These are phyloP conservation scores for Gibbula magus DNA, from an alignment of 2,888 invertebrate species.

Conservation along the genomic window DNA sequence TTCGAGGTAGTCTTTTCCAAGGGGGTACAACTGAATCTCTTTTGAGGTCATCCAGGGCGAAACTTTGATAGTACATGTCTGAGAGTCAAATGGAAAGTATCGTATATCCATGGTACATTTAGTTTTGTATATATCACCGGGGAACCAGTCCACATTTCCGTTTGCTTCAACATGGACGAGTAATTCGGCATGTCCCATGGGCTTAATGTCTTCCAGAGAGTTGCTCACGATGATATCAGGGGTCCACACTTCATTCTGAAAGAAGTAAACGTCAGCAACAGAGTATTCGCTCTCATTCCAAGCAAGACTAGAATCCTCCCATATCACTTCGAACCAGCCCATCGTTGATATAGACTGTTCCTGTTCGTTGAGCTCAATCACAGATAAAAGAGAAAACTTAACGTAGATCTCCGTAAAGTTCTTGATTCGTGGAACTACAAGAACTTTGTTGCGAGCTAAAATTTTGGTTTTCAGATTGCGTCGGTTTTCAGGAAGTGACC, in stretches of 20 bases:
- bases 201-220: neutral
- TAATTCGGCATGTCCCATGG: neutral
- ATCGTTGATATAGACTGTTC: neutral
- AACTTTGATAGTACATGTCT: neutral
- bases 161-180: neutral
- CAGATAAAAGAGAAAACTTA: neutral
- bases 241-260: neutral
- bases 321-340: neutral
- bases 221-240: neutral
- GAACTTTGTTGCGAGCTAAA: no score
- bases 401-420: neutral
- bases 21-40: neutral
- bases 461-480: no score
- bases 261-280: neutral
- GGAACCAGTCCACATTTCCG: neutral
- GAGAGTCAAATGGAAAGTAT: neutral
- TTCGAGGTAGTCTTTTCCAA: no score
- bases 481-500: no score
- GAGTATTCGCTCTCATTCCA: neutral
- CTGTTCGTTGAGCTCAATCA: neutral
- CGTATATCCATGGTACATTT: neutral
- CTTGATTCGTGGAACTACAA: no score
- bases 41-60: neutral
- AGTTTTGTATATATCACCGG: neutral
- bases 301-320: neutral